phyloP scores from a whole-genome alignment of 2,113 vertebrate genomes.

The Hippocampus comes region DNA sequence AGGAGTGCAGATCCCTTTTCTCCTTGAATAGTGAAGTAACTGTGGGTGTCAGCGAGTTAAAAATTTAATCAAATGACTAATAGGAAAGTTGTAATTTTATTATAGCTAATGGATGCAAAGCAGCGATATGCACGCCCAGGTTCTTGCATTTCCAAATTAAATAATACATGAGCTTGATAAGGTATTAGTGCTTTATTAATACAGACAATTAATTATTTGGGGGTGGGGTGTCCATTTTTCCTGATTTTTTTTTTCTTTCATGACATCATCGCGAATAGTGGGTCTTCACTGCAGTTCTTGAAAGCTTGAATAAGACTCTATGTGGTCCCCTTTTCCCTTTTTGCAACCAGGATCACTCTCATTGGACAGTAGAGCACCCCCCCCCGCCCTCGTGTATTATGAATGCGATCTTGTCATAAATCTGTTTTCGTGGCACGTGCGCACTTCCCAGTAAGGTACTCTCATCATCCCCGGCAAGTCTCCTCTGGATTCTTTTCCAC shows the following conservation, averaged over 20 bases:
- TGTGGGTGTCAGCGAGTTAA: too few relatives aligned
- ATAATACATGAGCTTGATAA: too few relatives aligned
- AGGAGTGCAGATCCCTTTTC: too few relatives aligned
- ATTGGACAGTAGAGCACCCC: not conserved
- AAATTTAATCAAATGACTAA: too few relatives aligned
- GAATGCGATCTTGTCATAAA: slow-evolving; percentile 14
- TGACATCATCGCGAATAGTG: not conserved
- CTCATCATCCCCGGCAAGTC: slow-evolving; percentile 15
- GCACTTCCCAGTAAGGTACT: slow-evolving; percentile 13
- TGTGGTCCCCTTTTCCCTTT: not conserved
- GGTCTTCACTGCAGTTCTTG: not conserved
- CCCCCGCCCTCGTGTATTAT: not conserved
- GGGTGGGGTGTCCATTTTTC: not conserved
- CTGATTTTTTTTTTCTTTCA: not conserved
- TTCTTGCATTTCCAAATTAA: too few relatives aligned
- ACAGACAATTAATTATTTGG: too few relatives aligned
- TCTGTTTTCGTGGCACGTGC: slow-evolving; percentile 17
- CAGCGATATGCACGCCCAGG: too few relatives aligned
- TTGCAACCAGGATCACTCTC: not conserved
- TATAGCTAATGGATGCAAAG: too few relatives aligned
- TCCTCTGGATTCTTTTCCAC: slow-evolving; percentile 33
- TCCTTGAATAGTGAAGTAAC: too few relatives aligned
- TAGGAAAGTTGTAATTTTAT: too few relatives aligned
- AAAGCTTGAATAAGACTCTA: not conserved
- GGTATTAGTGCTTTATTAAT: not conserved